These are phyloP conservation scores for Ditylenchus dipsaci DNA, from an alignment of 1,140 invertebrate species.

Conservation along the genomic window DNA sequence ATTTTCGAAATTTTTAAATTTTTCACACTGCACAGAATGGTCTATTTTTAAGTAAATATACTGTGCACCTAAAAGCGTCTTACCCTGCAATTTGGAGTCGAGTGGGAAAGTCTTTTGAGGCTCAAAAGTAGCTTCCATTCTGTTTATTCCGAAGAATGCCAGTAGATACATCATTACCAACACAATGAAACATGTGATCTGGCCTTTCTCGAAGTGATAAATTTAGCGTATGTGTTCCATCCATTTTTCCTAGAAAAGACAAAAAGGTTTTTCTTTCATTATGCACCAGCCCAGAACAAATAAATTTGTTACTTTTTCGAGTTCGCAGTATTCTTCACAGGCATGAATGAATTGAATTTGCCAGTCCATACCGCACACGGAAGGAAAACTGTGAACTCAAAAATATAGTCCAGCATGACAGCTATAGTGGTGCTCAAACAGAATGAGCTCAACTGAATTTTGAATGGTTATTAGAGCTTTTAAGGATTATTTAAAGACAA, in stretches of 20 bases:
- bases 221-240: slow-evolving; percentile 37
- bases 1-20: no score
- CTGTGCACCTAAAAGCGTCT: no score
- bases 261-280: no score
- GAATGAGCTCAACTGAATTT: slow-evolving; percentile 41
- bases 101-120: slow-evolving; percentile 40
- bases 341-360: neutral
- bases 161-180: slow-evolving; percentile 26
- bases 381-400: slow-evolving; percentile 51
- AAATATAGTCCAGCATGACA: slow-evolving; percentile 46
- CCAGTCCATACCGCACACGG: slow-evolving; percentile 9
- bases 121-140: slow-evolving; percentile 46
- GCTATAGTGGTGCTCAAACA: slow-evolving; percentile 50
- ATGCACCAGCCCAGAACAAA: neutral
- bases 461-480: no score
- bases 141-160: slow-evolving; percentile 34
- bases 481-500: slow-evolving; percentile 7
- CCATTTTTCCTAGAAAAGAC: neutral
- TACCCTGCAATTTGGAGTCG: neutral
- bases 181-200: slow-evolving; percentile 23
- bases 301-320: slow-evolving; percentile 1
- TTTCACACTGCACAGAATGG: no score
- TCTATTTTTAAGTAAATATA: no score
- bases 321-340: neutral
- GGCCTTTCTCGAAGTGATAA: slow-evolving; percentile 34